phyloP scores from a whole-genome alignment of 1,140 invertebrate genomes.

The Penaeus indicus region DNA sequence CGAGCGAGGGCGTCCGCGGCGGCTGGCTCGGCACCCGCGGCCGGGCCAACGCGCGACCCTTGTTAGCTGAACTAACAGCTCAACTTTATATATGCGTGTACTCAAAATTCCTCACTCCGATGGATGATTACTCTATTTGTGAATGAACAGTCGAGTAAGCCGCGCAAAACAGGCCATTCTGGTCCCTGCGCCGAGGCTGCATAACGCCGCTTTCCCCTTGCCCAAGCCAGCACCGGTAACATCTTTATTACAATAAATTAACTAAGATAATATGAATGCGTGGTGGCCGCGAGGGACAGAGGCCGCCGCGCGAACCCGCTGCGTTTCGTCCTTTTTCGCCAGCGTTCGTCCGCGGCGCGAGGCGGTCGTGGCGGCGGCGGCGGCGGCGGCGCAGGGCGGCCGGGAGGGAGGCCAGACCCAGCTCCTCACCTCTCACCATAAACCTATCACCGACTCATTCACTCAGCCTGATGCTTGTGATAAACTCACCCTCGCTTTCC shows the following conservation, averaged over 20 bases:
- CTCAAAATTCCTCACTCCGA: conserved; percentile 7
- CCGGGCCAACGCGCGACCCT: conserved; percentile 3
- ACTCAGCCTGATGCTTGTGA: too few relatives aligned
- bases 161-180: background rate
- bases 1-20: background rate
- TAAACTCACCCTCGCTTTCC: too few relatives aligned
- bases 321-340: conserved; percentile 8
- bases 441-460: too few relatives aligned
- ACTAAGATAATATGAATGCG: conserved; percentile 52
- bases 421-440: too few relatives aligned
- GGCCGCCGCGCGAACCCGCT: background rate
- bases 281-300: conserved; percentile 38
- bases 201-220: conserved; percentile 31
- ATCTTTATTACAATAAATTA: conserved; percentile 59
- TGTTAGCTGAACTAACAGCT: conserved; percentile 21
- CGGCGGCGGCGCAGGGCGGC: background rate
- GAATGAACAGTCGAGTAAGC: conserved; percentile 11
- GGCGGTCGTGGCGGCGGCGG: background rate
- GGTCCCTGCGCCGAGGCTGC: background rate
- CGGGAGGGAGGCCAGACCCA: background rate
- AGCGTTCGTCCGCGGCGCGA: too few relatives aligned
- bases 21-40: conserved; percentile 13
- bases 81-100: background rate
- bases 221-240: conserved; percentile 38
- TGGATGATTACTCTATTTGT: conserved; percentile 39